phyloP scores from a whole-genome alignment of 2,888 invertebrate species.

The Trilocha varians region DNA sequence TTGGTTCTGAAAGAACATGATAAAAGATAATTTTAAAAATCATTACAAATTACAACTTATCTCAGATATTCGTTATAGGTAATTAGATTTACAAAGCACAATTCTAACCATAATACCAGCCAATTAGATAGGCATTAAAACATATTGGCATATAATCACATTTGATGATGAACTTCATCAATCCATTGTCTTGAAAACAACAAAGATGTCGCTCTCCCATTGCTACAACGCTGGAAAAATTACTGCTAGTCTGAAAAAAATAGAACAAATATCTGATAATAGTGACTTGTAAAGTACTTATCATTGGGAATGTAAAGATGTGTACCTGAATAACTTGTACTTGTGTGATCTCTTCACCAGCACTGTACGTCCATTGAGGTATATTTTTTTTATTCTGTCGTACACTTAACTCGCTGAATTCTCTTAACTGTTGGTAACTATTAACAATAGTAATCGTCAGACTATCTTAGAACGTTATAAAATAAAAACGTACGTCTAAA shows the following conservation, averaged over 20 bases:
- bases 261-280: not conserved
- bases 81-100: no score
- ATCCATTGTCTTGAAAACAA: constrained; percentile 85
- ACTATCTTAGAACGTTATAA: not conserved
- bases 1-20: constrained; percentile 72
- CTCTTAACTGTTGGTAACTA: constrained; percentile 85
- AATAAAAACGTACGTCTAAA: not conserved
- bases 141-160: constrained; percentile 88
- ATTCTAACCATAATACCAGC: constrained; percentile 77
- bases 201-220: constrained; percentile 90
- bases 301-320: not conserved
- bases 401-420: constrained; percentile 76
- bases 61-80: not conserved
- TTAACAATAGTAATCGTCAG: constrained; percentile 13
- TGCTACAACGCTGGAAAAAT: constrained; percentile 79
- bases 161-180: constrained; percentile 85
- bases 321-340: constrained; percentile 74
- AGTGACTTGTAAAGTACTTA: not conserved
- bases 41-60: not conserved
- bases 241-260: constrained; percentile 68
- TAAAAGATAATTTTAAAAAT: no score
- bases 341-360: constrained; percentile 83
- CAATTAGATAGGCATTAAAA: constrained; percentile 80
- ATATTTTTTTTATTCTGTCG: constrained; percentile 75
- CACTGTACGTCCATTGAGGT: constrained; percentile 86